Evolutionary conservation across 2,797 vertebrate species (phyloP), one percentile per base, ranked within the genome.

Genomic region (Hypotaenidia okinawae): DNA sequence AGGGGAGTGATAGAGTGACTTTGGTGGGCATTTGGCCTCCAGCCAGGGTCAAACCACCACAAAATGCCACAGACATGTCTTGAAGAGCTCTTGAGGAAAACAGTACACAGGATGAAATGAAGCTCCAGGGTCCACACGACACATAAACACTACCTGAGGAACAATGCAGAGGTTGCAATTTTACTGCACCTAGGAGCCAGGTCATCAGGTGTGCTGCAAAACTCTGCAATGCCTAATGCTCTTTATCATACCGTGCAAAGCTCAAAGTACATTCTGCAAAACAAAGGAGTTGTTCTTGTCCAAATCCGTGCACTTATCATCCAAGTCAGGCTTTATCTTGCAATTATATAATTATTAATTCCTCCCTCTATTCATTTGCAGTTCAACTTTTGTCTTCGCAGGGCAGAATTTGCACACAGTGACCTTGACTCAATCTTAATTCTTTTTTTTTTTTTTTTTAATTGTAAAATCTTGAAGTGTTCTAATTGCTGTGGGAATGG

Each of bases 241-340:
- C 77, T 37, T 84, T 93, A 95, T 89, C 35, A 19, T 8, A 17
- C 16, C 4, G 18, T 74, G 78, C 87, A 91, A 87, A 95, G 93
- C 45, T 90, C 92, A 72, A 85, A 87, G 96, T 92, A 15, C 54
- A 6, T 58, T 55, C 64, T 77, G 41, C 64, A 43, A 70, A 73
- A 16, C 23, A 33, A 57, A 79, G 70, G 68, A 49, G 82, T 21
- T 83, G 49, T 51, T 90, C 79, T 58, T 62, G 32, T 66, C 66
- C 45, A 72, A 79, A 85, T 64, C 68, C 25, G 33, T 6, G 6
- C 19, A 27, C 39, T 89, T 83, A 87, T 82, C 81, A 21, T 13
- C 51, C 21, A 64, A 77, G 41, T 9, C 39, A 80, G 51, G 30
- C 16, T 80, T 87, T 87, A 93, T 93, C 78, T 91, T 72, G 28